Evolutionary conservation across 1,140 invertebrate species (phyloP), one percentile per base, ranked within the genome.

Genomic region (Sycophaga agraensis): DNA sequence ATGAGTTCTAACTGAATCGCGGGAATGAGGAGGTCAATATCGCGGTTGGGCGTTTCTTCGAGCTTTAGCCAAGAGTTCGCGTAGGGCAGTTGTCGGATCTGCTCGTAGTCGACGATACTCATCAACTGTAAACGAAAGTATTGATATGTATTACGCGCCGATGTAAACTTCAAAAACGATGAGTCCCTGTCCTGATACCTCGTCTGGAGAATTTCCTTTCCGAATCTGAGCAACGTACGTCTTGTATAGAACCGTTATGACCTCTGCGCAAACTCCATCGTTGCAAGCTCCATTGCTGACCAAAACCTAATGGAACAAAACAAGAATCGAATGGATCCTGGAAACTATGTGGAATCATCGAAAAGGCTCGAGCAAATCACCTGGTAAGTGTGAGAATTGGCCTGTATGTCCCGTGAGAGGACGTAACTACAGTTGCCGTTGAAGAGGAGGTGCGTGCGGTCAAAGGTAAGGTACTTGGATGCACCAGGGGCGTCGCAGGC

Each of bases 361-460:
- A n/a, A n/a, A n/a, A n/a, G n/a, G n/a, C n/a, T n/a, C n/a, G n/a
- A n/a, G n/a, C n/a, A n/a, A 2, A 4, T 45, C 65, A 86, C 84
- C 77, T 90, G 82, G 77, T 89, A 91, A n/a, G 84, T 82, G 49
- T n/a, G n/a, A n/a, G n/a, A n/a, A n/a, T n/a, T n/a, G n/a, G n/a
- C n/a, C n/a, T n/a, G n/a, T n/a, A n/a, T n/a, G n/a, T 91, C 87
- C 28, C 88, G 76, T 0, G 90, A 87, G 12, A 91, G 81, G 8
- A 92, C 73, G 69, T 93, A 92, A 0, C 90, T 91, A 72, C 91
- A 94, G 70, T 92, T 92, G 12, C 87, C 88, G 63, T 87, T 84
- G 65, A 89, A 88, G 0, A 84, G 87, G 48, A 89, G 86, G 65
- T 89, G 87, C 34, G 81, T 84, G 24, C 85, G 84, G 74, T 93